Percentiles rank a stretch among this genome's conserved stretches.
phyloP scores from a whole-genome alignment of 2,113 vertebrate genomes.

The Danio rerio region DNA sequence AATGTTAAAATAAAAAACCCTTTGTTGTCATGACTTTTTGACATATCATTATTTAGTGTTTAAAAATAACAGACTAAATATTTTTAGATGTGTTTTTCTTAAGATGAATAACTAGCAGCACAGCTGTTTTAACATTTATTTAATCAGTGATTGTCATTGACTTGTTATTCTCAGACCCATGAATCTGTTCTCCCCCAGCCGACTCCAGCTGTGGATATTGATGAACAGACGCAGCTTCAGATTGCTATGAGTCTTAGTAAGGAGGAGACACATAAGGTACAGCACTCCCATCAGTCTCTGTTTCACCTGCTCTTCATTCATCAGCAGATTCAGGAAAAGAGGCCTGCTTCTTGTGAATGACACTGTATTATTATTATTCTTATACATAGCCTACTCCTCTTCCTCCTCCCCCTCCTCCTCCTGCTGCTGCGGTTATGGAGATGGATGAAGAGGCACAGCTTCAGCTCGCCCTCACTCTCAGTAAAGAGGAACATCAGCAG shows the following conservation, averaged over 20 bases:
- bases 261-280: conserved; percentile 92
- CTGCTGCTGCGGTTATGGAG: conserved; percentile 48
- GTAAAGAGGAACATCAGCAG: conserved; percentile 79
- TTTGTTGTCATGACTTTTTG: too few species aligned
- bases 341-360: conserved; percentile 28
- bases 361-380: neutral
- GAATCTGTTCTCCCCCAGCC: conserved; percentile 66
- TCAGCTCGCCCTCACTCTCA: conserved; percentile 76
- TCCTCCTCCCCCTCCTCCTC: conserved; percentile 15
- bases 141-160: too few species aligned
- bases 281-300: conserved; percentile 42
- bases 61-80: too few species aligned
- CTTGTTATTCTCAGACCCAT: too few species aligned
- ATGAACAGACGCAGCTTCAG: conserved; percentile 94
- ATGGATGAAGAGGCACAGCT: conserved; percentile 79
- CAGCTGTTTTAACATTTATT: too few species aligned
- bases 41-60: too few species aligned
- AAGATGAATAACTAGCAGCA: too few species aligned
- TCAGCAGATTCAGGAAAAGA: neutral
- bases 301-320: conserved; percentile 10
- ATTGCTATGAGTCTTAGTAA: conserved; percentile 91
- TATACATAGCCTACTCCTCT: conserved; percentile 36
- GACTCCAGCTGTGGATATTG: conserved; percentile 78
- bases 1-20: too few species aligned
- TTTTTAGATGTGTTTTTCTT: too few species aligned